Base-by-base conservation (phyloP, 2,113 vertebrate species). In the Globicephala melas region DNA sequence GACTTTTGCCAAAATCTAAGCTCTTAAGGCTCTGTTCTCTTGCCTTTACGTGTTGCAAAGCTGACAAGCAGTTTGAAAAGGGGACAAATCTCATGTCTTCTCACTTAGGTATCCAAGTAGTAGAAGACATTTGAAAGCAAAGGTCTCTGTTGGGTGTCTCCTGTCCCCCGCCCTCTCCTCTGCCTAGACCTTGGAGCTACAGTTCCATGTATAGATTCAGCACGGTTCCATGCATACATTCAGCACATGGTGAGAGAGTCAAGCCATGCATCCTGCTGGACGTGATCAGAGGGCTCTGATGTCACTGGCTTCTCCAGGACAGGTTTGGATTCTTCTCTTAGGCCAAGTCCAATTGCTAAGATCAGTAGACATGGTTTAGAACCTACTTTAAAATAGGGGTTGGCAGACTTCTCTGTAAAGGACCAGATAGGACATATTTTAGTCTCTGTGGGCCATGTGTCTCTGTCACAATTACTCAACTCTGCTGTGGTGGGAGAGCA, bases 201-300 rank as follows among this genome's bases (percentile, higher is more conserved):
- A 31, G 2, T 53, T 67, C 71, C 36, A 38, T 17, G 12, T 2
- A 26, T 3, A 53, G 33, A 2, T 14, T 44, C 25, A 60, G 38
- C n/a, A 13, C 11, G 25, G 3, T 44, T 67, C 76, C n/a, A 44
- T 28, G 14, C 4, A n/a, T 2, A 53, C 17, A 15, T 13, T 53
- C 21, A 62, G 41, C 20, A 21, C 2, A 0, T 41, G 17, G 28
- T 4, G 8, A n/a, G 68, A 23, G 3, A 28, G 8, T 65, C 74
- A 25, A 21, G 47, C 38, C 68, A 17, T 13, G 5, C 20, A 26
- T 38, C 25, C 55, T 65, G 5, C 50, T 47, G 31, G 65, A 8
- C 1, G 3, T 3, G 15, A 3, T 55, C 15, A 1, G 8, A 77
- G 38, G 41, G 47, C 11, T 15, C 60, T 25, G 0, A 12, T 33